Evolutionary conservation across 2,888 invertebrate genomes (phyloP).

Genomic region (Netelia melanura): DNA sequence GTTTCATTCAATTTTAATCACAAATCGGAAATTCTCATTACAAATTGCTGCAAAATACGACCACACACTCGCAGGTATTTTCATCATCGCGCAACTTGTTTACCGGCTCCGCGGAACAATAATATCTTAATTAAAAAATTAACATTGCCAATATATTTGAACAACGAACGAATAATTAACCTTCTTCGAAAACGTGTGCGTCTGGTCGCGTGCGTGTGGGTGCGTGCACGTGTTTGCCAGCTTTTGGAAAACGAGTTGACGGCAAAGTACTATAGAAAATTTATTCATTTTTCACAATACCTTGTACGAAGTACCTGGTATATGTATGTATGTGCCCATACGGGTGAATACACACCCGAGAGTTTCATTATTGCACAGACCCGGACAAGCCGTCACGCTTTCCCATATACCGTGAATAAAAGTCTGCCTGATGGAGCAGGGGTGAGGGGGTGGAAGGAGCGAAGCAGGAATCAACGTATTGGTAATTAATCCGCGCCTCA

Average conservation of each 20-base stretch:
- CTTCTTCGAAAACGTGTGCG: neutral
- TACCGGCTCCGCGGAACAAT: neutral
- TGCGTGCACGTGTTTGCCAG: neutral
- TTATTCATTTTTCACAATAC: conserved; percentile 67
- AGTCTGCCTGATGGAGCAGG: conserved; percentile 13
- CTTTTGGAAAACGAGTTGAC: conserved; percentile 60
- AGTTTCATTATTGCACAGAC: conserved; percentile 62
- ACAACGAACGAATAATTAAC: conserved; percentile 52
- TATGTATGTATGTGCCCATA: conserved; percentile 5
- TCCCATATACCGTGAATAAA: conserved; percentile 50
- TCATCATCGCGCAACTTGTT: neutral
- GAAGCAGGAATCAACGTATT: conserved; percentile 65
- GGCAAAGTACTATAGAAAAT: conserved; percentile 61
- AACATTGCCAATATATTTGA: conserved; percentile 56
- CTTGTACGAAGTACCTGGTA: conserved; percentile 17
- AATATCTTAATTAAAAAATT: conserved; percentile 60
- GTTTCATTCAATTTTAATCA: neutral
- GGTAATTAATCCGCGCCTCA: conserved; percentile 66
- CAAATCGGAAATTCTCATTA: neutral
- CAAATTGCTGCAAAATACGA: conserved; percentile 14
- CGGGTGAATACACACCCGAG: conserved; percentile 33
- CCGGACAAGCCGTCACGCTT: conserved; percentile 25
- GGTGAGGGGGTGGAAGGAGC: conserved; percentile 13
- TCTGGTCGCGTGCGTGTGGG: neutral
- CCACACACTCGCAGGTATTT: neutral